These are phyloP conservation scores for Eudyptes chrysolophus DNA, from an alignment of 2,113 vertebrate genomes.

Conservation along the genomic window DNA sequence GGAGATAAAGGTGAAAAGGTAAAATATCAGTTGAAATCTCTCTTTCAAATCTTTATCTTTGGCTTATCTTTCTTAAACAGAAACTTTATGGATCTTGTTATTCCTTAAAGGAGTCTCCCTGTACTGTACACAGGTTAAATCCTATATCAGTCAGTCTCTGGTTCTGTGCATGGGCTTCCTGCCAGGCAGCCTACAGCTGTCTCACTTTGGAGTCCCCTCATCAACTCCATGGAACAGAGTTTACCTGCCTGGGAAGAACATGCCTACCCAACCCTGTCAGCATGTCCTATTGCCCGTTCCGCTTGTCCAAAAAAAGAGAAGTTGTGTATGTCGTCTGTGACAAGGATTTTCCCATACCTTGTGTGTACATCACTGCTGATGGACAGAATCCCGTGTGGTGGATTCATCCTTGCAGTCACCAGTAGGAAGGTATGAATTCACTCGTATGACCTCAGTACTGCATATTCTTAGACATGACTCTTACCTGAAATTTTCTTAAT, in stretches of 20 bases:
- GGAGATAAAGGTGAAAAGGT: conserved; percentile 85
- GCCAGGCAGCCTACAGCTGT: neutral
- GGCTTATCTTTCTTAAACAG: neutral
- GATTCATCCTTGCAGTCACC: neutral
- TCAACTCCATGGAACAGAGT: neutral
- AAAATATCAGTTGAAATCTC: neutral
- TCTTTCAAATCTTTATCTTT: neutral
- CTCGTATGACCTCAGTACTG: neutral
- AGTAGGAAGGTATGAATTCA: neutral
- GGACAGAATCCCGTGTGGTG: rapidly evolving
- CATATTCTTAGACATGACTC: neutral
- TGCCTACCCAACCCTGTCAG: neutral
- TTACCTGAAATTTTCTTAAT: neutral
- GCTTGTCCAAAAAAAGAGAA: neutral
- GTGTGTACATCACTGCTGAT: neutral
- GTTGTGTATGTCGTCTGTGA: rapidly evolving
- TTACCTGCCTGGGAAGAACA: neutral
- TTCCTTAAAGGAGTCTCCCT: neutral
- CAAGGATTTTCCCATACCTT: neutral
- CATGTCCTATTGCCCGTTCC: neutral
- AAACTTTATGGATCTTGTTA: neutral
- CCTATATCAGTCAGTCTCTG: neutral
- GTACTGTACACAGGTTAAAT: neutral
- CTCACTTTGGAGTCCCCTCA: neutral
- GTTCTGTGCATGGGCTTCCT: rapidly evolving